Base-by-base conservation (phyloP, 2,797 vertebrate genomes). In the Leptatherina wallacei region DNA sequence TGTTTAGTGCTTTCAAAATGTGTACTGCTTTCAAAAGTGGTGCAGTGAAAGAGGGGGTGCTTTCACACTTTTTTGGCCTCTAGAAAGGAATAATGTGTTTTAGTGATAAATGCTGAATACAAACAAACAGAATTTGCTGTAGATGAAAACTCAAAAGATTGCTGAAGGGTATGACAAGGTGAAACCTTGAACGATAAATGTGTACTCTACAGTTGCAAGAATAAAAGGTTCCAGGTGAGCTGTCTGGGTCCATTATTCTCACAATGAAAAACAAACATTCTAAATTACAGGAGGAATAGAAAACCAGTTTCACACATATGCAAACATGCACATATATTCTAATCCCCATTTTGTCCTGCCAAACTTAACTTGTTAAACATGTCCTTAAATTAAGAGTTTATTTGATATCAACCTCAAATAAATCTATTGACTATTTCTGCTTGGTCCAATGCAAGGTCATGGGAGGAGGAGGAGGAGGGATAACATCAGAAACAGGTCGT, bases 181-280 rank as follows among this genome's bases (percentile, higher is more conserved):
- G 51, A 38, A 10, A 56, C 24, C 35, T 7, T 10, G 30, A 35
- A 60, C 2, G 0, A 59, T 54, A 14, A 61, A 81, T 44, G 16
- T 2, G 16, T n/a, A 40, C 13, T 30, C 49, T 62, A 38, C n/a
- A 38, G 52, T 69, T 20, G 44, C 44, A 14, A 3, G 38, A 70
- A 80, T 67, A 33, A 65, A 61, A 33, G 0, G 3, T 10, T 71
- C 62, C 55, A 65, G 1, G 12, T 77, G 65, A 73, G 63, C 1
- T 27, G 18, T 29, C 38, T 22, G 30, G 6, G 6, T 40, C 9
- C 42, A 35, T 52, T 68, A 42, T 65, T 73, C 18, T 49, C 66
- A 42, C 33, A 67, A 73, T 27, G 24, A 61, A 75, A 72, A 32
- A 32, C 0, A 36, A 30, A 30, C 1, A 33, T 65, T 29, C 20